A percentile compares a stretch with the other conserved stretches of the same genome.
Evolutionary conservation across 2,888 invertebrate genomes (phyloP).

Genomic region (Cancer borealis): DNA sequence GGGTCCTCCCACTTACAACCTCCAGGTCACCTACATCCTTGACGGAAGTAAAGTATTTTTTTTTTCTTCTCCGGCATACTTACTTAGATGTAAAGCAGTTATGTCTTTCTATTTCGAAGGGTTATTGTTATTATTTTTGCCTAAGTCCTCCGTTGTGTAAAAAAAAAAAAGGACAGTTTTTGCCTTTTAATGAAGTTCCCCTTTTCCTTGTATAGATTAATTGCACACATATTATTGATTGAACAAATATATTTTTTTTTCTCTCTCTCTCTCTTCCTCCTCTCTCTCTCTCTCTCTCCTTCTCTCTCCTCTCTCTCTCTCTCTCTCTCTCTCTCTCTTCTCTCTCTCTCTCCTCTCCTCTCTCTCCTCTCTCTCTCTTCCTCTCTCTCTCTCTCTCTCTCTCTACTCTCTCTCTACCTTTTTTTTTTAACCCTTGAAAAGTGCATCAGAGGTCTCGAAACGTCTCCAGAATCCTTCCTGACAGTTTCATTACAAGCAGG

Average conservation of each 20-base stretch:
- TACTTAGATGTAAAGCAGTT: too few relatives aligned
- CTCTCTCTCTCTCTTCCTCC: too few relatives aligned
- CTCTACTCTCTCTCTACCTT: background rate
- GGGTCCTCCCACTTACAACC: background rate
- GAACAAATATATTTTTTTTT: too few relatives aligned
- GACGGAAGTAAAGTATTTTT: too few relatives aligned
- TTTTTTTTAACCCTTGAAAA: background rate
- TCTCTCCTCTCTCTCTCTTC: conserved; percentile 20
- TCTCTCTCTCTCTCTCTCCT: too few relatives aligned
- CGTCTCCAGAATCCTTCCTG: background rate
- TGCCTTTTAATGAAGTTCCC: too few relatives aligned
- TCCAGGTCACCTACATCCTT: background rate
- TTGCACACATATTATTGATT: too few relatives aligned
- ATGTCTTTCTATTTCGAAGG: background rate
- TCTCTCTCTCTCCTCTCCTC: background rate
- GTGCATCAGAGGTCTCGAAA: conserved; percentile 29
- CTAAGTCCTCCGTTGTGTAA: too few relatives aligned
- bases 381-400: background rate
- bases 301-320: too few relatives aligned
- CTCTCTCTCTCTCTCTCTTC: background rate
- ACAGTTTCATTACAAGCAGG: conserved; percentile 26
- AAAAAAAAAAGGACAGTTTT: too few relatives aligned
- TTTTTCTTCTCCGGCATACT: too few relatives aligned
- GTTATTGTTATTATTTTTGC: background rate
- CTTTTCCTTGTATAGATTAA: too few relatives aligned